Percentiles rank a stretch among this genome's conserved stretches.
These are phyloP conservation scores for Achroia grisella DNA, from an alignment of 1,140 invertebrate species.

Conservation along the genomic window DNA sequence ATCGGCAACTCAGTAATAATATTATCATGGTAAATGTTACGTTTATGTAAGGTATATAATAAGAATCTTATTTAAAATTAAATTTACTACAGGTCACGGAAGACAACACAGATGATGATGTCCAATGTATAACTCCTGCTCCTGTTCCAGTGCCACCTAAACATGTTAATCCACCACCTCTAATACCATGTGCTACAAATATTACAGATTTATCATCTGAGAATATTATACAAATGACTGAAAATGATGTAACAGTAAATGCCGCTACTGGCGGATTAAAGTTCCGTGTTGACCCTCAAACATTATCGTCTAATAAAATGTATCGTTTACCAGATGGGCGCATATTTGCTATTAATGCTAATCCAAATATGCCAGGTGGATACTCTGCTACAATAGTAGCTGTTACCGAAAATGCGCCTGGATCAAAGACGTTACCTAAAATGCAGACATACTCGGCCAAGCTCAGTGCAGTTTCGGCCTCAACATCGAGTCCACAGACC, in stretches of 20 bases:
- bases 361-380: conserved; percentile 65
- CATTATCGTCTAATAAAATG: conserved; percentile 68
- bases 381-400: conserved; percentile 71
- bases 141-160: conserved; percentile 25
- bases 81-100: conserved; percentile 42
- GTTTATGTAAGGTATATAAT: too few species aligned
- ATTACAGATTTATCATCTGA: conserved; percentile 24
- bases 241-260: conserved; percentile 68
- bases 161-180: conserved; percentile 19
- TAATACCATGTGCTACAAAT: conserved; percentile 10
- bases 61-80: background rate
- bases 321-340: conserved; percentile 67
- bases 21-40: too few species aligned
- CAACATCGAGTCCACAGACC: background rate
- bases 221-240: conserved; percentile 69
- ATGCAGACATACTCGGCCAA: conserved; percentile 49
- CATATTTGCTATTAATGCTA: conserved; percentile 68
- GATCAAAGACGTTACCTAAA: conserved; percentile 21
- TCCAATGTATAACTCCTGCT: conserved; percentile 61
- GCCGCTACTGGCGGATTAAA: conserved; percentile 61
- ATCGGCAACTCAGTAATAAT: too few species aligned
- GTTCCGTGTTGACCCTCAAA: conserved; percentile 68
- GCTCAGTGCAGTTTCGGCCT: conserved; percentile 33
- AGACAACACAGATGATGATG: conserved; percentile 60
- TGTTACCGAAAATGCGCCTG: conserved; percentile 32